A percentile compares a stretch with the other conserved stretches of the same genome.
Conservation (phyloP, 2,113 vertebrate species). For the Paradoxurus hermaphroditus region DNA sequence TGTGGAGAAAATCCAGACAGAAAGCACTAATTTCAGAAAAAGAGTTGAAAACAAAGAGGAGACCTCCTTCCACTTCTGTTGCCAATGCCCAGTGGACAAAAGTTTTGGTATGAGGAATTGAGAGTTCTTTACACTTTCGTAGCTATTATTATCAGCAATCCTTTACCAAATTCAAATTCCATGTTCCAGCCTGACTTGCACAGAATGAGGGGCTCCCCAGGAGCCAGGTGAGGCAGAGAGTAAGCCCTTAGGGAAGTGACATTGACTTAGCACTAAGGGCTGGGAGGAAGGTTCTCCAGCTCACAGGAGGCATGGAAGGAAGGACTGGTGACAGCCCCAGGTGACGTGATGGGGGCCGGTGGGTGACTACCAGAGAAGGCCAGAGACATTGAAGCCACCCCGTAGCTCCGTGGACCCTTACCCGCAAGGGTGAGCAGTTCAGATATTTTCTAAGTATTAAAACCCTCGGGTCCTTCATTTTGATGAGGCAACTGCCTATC, state of each 20-base stretch:
- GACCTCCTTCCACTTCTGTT: too few species aligned
- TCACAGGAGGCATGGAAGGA: background rate
- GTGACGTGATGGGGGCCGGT: background rate
- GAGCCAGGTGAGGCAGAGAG: background rate
- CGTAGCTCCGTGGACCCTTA: background rate
- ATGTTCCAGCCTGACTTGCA: background rate
- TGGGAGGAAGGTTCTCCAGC: background rate
- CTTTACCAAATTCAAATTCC: background rate
- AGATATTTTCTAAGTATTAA: background rate
- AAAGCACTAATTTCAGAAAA: background rate
- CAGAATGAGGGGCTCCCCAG: background rate
- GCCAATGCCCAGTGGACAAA: background rate
- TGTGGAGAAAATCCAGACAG: background rate
- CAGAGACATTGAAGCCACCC: too few species aligned
- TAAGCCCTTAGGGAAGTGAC: background rate
- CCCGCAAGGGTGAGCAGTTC: background rate
- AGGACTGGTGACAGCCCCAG: background rate
- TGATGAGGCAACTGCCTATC: background rate
- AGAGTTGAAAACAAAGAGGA: background rate
- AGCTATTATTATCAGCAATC: background rate
- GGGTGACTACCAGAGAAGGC: background rate
- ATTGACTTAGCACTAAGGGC: background rate
- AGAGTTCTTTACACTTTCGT: background rate
- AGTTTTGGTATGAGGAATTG: background rate
- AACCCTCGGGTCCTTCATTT: background rate